Conservation (phyloP, 2,797 vertebrate species). For the Rhynchonycteris naso region DNA sequence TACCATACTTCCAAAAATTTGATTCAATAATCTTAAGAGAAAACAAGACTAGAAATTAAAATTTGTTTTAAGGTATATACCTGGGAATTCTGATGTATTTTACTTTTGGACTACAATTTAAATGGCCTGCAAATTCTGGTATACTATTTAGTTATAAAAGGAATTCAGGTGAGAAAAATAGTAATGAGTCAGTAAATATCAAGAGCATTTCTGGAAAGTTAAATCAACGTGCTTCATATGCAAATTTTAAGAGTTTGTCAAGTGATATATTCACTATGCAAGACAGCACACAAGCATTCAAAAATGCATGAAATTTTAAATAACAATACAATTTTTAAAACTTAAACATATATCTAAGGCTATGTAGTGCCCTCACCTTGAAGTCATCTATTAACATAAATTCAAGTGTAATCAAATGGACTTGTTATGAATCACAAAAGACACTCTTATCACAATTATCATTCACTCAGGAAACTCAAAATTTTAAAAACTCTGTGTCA, state of each 20-base stretch:
- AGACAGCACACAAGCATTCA: background rate
- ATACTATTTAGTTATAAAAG: background rate
- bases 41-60: background rate
- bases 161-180: conserved; percentile 3
- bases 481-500: background rate
- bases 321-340: background rate
- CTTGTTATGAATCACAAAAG: background rate
- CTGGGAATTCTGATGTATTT: background rate
- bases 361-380: background rate
- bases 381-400: background rate
- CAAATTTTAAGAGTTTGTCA: background rate
- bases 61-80: background rate
- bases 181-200: background rate
- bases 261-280: background rate
- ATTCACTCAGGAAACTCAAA: background rate
- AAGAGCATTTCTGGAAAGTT: background rate
- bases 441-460: background rate
- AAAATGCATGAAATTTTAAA: background rate
- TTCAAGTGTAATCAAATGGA: background rate
- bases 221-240: background rate
- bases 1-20: background rate
- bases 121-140: background rate
- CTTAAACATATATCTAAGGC: background rate
- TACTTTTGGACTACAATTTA: background rate
- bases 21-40: background rate